phyloP scores from a whole-genome alignment of 2,888 invertebrate species.

The Acronicta aceris region DNA sequence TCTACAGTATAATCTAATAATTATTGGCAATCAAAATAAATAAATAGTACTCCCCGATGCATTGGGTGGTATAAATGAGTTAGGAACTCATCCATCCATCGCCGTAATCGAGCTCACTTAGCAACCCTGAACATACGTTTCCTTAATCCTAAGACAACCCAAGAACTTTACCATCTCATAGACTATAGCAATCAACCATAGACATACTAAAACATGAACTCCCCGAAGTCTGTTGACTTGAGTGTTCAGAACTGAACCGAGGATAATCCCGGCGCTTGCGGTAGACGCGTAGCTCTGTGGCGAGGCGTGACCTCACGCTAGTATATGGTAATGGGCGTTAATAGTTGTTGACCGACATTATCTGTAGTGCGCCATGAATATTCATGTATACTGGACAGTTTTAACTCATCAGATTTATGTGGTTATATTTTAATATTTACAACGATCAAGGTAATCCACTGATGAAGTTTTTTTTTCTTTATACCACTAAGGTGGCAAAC shows the following conservation, averaged over 20 bases:
- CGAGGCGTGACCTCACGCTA: slow-evolving; percentile 7
- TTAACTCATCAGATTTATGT: slow-evolving; percentile 1
- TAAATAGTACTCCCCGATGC: no score
- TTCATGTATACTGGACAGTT: slow-evolving; percentile 3
- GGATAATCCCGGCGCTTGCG: neutral
- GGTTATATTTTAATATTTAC: neutral
- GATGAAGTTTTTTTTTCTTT: no score
- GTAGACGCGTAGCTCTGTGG: slow-evolving; percentile 2
- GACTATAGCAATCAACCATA: neutral
- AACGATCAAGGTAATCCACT: no score
- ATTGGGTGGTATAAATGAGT: no score
- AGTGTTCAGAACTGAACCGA: neutral
- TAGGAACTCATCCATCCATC: no score
- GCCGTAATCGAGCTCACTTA: neutral
- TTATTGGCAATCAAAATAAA: no score
- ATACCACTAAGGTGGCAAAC: no score
- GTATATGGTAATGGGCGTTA: slow-evolving; percentile 2
- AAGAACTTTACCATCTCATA: neutral
- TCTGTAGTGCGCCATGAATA: slow-evolving; percentile 22
- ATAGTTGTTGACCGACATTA: slow-evolving; percentile 21
- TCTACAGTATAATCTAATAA: no score
- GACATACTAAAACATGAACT: slow-evolving; percentile 1
- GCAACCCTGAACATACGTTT: neutral
- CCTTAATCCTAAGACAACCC: neutral
- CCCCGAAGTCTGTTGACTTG: neutral